A percentile compares a stretch with the other conserved stretches of the same genome.
phyloP scores from a whole-genome alignment of 2,797 vertebrate genomes.

The Micromesistius poutassou region DNA sequence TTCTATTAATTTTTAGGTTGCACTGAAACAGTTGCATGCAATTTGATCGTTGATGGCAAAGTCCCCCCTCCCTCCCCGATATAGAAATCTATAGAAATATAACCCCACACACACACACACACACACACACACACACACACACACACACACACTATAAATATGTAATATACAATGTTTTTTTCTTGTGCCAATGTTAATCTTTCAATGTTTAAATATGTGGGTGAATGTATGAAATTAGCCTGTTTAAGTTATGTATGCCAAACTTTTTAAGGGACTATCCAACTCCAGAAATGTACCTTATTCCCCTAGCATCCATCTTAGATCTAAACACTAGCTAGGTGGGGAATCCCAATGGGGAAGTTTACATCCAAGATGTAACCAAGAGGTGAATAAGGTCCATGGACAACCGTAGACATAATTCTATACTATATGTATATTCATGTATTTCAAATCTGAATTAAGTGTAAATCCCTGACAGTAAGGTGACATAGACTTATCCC shows the following conservation, averaged over 20 bases:
- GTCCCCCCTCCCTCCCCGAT: background rate
- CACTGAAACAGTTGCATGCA: background rate
- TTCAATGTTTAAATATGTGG: slow-evolving; percentile 12
- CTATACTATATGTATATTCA: background rate
- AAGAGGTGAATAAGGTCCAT: background rate
- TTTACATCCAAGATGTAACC: background rate
- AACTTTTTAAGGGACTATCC: background rate
- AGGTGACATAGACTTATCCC: background rate
- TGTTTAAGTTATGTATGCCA: slow-evolving; percentile 5
- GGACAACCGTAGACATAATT: background rate
- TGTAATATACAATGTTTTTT: slow-evolving; percentile 61
- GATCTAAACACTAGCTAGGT: background rate
- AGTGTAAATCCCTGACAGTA: background rate
- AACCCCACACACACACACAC: slow-evolving; percentile 55
- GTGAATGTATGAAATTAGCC: slow-evolving; percentile 19
- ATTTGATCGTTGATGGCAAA: background rate
- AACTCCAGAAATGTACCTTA: background rate
- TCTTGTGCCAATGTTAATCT: slow-evolving; percentile 35
- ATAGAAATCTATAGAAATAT: slow-evolving; percentile 20
- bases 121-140: slow-evolving; percentile 20
- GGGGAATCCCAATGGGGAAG: background rate
- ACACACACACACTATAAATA: slow-evolving; percentile 55
- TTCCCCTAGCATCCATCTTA: slow-evolving; percentile 20
- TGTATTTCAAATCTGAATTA: background rate
- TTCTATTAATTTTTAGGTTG: background rate